phyloP scores from a whole-genome alignment of 1,140 invertebrate species.

The Callitettix versicolor region DNA sequence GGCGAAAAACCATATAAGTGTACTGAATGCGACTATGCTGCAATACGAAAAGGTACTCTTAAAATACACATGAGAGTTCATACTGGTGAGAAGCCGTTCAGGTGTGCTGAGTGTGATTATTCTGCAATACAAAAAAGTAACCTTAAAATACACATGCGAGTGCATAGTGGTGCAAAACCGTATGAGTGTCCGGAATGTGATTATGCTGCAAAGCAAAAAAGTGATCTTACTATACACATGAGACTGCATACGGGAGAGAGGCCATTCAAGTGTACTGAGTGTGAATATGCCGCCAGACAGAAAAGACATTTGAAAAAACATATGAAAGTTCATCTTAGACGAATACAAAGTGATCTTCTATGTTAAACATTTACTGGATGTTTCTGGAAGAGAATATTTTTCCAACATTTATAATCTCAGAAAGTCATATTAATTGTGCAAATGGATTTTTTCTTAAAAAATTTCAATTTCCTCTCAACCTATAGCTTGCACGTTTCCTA shows the following conservation, averaged over 20 bases:
- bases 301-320: neutral
- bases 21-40: neutral
- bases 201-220: neutral
- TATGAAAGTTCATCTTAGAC: no score
- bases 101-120: neutral
- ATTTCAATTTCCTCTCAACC: no score
- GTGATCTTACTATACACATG: neutral
- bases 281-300: neutral
- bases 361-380: no score
- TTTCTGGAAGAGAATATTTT: no score
- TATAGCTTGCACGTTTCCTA: no score
- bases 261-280: no score
- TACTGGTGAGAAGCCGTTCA: neutral
- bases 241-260: no score
- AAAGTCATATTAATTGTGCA: no score
- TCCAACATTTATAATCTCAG: no score
- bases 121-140: no score
- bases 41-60: neutral
- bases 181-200: neutral
- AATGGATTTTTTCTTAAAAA: no score
- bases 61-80: neutral
- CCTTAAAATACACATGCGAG: neutral
- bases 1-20: conserved; percentile 5
- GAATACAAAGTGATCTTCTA: no score
- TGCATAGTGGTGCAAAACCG: neutral